Evolutionary conservation across 1,140 invertebrate genomes (phyloP), one percentile per base, ranked within the genome.

Genomic region (Myzus persicae): DNA sequence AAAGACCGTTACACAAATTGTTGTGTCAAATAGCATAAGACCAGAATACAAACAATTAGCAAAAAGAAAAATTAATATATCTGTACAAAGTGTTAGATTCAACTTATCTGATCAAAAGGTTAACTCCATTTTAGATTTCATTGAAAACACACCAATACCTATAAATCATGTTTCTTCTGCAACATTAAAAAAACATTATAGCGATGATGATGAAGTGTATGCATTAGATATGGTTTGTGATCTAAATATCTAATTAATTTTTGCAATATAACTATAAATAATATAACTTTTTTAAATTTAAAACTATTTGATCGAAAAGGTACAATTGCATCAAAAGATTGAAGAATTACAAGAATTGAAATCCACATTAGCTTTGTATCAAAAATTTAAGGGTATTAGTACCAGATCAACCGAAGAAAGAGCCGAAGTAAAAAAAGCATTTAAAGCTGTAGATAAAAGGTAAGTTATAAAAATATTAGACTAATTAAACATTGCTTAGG

Each of bases 71-170:
- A 95, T 98, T 38, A 98, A 97, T 94, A 96, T 97, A 48, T 96
- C 96, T 2, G 95, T 98, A 46, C 97, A 96, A 31, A 97, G 96
- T 91, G 93, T 98, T 6, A 98, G 98, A 94, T 95, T 98, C 26
- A 98, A 98, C 95, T 95, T 98, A 91, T 98, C 97, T 2, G 97
- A 98, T 95, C 96, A 96, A 59, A 96, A 97, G 94, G 95, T 98
- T 42, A 95, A 96, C 22, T 94, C 96, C 59, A 94, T 98, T 1
- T 95, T 97, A 92, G 96, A 97, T 91, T 98, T 98, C 94, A 94
- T 97, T 48, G 96, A 97, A 94, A 96, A 97, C 94, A 95, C 97
- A 48, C 96, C 97, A 94, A 96, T 95, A 95, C 97, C 96, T 38
- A 94, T 94, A 67, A 93, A 91, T 22, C 93, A 93, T 38, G 85